phyloP scores from a whole-genome alignment of 2,888 invertebrate species.

The Drosophila fulvimacula region DNA sequence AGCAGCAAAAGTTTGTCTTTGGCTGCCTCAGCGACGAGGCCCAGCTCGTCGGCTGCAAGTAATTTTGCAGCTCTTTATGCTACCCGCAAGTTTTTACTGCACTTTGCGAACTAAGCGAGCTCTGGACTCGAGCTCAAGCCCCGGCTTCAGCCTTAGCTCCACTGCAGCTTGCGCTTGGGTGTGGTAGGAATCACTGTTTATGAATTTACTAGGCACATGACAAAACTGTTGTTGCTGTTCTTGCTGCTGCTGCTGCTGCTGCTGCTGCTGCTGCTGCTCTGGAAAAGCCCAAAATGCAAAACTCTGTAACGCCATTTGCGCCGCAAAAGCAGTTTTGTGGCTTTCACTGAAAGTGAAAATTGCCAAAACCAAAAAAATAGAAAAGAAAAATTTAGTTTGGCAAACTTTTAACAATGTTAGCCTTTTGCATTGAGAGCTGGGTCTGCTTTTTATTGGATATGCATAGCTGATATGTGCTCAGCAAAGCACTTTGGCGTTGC shows the following conservation, averaged over 20 bases:
- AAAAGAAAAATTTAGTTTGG: not conserved
- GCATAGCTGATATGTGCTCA: slow-evolving; percentile 1
- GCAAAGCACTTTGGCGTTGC: not conserved
- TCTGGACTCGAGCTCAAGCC: slow-evolving; percentile 37
- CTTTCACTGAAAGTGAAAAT: slow-evolving; percentile 32
- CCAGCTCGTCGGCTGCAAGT: slow-evolving; percentile 50
- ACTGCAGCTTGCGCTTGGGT: slow-evolving; percentile 11
- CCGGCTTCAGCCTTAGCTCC: slow-evolving; percentile 9
- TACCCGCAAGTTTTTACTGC: slow-evolving; percentile 81
- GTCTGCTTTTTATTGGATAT: not conserved
- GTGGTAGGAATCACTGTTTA: slow-evolving; percentile 60
- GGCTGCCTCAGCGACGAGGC: slow-evolving; percentile 24
- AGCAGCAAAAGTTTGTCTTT: slow-evolving; percentile 70
- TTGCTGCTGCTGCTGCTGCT: not conserved
- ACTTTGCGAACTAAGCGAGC: slow-evolving; percentile 69
- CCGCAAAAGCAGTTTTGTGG: slow-evolving; percentile 25
- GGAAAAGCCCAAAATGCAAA: slow-evolving; percentile 27
- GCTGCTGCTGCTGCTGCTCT: not conserved
- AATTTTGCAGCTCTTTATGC: slow-evolving; percentile 76
- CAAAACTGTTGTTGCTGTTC: slow-evolving; percentile 39
- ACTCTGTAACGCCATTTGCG: slow-evolving; percentile 43
- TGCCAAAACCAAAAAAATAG: slow-evolving; percentile 5
- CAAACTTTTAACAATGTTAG: slow-evolving; percentile 12
- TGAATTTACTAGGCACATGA: slow-evolving; percentile 70
- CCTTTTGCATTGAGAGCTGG: slow-evolving; percentile 4